These are phyloP conservation scores for Microtus oregoni DNA, from an alignment of 2,113 vertebrate genomes.

Conservation along the genomic window DNA sequence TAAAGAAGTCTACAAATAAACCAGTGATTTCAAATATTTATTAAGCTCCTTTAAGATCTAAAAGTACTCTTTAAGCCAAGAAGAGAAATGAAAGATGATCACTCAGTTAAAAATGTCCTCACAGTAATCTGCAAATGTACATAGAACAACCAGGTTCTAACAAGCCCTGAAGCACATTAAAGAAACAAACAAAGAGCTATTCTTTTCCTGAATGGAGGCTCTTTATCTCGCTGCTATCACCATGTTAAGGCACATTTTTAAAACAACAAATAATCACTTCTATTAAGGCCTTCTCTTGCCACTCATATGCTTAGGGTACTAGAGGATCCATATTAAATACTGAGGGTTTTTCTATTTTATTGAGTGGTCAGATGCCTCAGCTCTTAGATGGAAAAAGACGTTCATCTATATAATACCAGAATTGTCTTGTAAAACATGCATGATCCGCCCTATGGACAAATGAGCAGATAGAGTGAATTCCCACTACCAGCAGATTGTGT, in stretches of 20 bases:
- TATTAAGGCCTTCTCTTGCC: conserved; percentile 18
- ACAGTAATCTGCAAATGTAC: not conserved
- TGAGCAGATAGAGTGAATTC: not conserved
- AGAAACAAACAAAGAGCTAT: conserved; percentile 49
- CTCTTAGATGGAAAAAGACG: not conserved
- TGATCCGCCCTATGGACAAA: not conserved
- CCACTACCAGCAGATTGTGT: not conserved
- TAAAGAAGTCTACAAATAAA: conserved; percentile 52
- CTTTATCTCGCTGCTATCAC: conserved; percentile 41
- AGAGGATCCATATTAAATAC: not conserved
- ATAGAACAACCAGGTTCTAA: conserved; percentile 8
- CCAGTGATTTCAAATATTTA: conserved; percentile 47
- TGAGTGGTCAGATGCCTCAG: not conserved
- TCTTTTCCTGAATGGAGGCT: conserved; percentile 25
- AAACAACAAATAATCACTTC: conserved; percentile 44
- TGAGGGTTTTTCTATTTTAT: not conserved
- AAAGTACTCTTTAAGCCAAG: conserved; percentile 45
- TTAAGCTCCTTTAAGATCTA: conserved; percentile 30
- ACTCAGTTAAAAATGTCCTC: not conserved
- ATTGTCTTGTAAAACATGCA: rapidly evolving
- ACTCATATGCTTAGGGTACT: not conserved
- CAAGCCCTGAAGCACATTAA: conserved; percentile 41
- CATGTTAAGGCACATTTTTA: conserved; percentile 11
- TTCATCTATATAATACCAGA: not conserved
- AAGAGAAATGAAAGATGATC: conserved; percentile 23